A percentile compares a stretch with the other conserved stretches of the same genome.
Conservation (phyloP, 2,888 invertebrate genomes). For the Drosophila heteroneura region DNA sequence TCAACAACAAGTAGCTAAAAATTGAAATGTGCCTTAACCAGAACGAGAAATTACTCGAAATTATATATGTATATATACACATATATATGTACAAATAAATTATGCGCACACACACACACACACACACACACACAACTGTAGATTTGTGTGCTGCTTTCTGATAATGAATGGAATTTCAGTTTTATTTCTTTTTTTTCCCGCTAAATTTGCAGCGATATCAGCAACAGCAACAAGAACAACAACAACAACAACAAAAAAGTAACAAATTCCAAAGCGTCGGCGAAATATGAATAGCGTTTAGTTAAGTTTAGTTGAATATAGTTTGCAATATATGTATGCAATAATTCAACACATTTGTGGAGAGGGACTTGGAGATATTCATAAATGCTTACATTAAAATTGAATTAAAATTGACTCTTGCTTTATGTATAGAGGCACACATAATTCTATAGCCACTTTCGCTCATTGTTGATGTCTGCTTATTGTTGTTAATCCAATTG, state of each 20-base stretch:
- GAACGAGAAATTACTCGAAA: constrained; percentile 45
- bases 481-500: constrained; percentile 14
- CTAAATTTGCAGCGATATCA: constrained; percentile 56
- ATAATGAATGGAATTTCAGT: constrained; percentile 55
- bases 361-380: neutral
- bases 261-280: constrained; percentile 38
- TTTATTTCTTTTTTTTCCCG: constrained; percentile 39
- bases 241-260: constrained; percentile 7
- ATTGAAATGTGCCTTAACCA: constrained; percentile 11
- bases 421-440: neutral
- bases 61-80: constrained; percentile 2
- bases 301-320: constrained; percentile 11
- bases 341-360: neutral
- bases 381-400: neutral
- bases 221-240: constrained; percentile 10
- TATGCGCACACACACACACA: neutral
- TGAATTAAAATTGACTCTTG: neutral
- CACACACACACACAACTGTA: neutral
- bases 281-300: constrained; percentile 52
- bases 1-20: neutral
- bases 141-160: constrained; percentile 30
- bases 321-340: constrained; percentile 3
- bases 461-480: neutral
- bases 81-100: neutral
- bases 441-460: neutral